Evolutionary conservation across 2,797 vertebrate species (phyloP), one percentile per base, ranked within the genome.

Genomic region (Channa striata): DNA sequence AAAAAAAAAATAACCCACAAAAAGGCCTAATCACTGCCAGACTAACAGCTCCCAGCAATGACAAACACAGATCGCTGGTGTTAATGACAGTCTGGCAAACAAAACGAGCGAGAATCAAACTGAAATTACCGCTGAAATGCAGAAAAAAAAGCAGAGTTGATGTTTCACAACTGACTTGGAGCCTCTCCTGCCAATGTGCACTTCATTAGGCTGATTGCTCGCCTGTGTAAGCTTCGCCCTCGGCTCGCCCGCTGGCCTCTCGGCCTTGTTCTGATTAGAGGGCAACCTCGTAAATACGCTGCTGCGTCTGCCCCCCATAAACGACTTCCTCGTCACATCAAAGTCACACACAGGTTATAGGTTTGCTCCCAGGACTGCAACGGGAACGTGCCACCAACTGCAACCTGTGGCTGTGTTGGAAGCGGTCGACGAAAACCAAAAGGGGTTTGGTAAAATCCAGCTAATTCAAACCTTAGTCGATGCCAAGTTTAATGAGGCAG

Each of bases 311-410:
- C 84, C 62, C 88, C 81, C 82, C 71, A 74, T 90, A 83, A 93
- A 91, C 47, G 11, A 82, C 91, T 92, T 92, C 90, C 93, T 90
- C 50, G 10, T 92, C 66, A 87, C 90, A 93, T 93, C 92, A 93
- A 93, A 93, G 92, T 92, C 82, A 84, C 85, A 67, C 77, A 83
- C 88, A 93, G 89, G 90, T 90, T 82, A 84, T 91, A 90, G 89
- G 78, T 77, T 44, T 51, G 63, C 73, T 78, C 73, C 72, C 37
- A 72, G 66, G 77, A 77, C 79, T 78, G 72, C 71, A 80, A 75
- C 86, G 87, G 76, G 64, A 62, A 74, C 69, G 65, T 52, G 37
- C 61, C 77, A 63, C 71, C 56, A 59, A 64, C 62, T 43, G 70
- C 61, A 11, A 46, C 62, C 75, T 3, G 13, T 8, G 6, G 82